A percentile compares a stretch with the other conserved stretches of the same genome.
Conservation (phyloP, 2,113 vertebrate species). For the Brachypodius melanocephalos region DNA sequence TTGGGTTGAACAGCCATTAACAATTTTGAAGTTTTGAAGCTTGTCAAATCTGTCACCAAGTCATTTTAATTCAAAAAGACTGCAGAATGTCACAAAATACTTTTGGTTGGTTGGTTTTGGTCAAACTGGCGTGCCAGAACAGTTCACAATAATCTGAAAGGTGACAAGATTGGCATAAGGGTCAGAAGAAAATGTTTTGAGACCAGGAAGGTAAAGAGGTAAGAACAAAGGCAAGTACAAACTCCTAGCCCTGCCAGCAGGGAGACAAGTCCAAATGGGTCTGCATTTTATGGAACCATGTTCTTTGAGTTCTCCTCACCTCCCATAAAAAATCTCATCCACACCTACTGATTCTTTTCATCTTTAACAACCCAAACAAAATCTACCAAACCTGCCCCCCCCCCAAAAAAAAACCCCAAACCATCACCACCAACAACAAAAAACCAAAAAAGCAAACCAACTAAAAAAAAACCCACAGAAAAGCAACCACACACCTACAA, state of each 20-base stretch:
- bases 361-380: neutral
- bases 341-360: neutral
- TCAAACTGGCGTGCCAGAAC: neutral
- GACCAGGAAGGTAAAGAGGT: neutral
- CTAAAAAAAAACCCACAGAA: neutral
- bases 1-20: neutral
- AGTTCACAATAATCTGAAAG: neutral
- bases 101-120: neutral
- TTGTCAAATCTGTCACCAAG: neutral
- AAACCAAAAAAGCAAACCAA: neutral
- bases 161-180: neutral
- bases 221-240: neutral
- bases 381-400: neutral
- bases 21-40: neutral
- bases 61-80: neutral
- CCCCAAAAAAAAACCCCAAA: neutral
- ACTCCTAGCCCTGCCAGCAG: fast-evolving
- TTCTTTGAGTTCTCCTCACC: neutral
- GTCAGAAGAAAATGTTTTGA: neutral
- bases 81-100: neutral
- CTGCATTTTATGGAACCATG: neutral
- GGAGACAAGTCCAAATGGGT: neutral
- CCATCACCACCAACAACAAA: neutral
- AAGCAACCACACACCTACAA: neutral
- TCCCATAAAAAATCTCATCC: neutral